These are phyloP conservation scores for Cephus pulcher DNA, from an alignment of 2,888 invertebrate species.

Conservation along the genomic window DNA sequence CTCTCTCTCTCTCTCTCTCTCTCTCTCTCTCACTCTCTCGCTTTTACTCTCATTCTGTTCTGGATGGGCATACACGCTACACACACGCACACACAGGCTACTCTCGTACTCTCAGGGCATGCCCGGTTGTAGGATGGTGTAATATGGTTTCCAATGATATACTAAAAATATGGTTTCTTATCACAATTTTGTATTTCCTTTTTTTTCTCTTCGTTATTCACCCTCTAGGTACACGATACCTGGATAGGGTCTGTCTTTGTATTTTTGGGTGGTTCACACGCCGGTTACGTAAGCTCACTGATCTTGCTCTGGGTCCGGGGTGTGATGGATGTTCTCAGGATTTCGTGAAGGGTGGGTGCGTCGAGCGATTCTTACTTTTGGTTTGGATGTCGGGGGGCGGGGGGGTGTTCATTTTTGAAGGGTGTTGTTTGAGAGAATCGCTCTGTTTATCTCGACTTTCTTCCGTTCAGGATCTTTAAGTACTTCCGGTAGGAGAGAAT, in stretches of 20 bases:
- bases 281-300: background rate
- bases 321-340: background rate
- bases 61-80: constrained; percentile 17
- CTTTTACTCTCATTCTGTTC: constrained; percentile 24
- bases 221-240: constrained; percentile 4
- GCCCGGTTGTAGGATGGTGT: constrained; percentile 66
- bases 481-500: background rate
- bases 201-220: constrained; percentile 6
- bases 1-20: constrained; percentile 26
- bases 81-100: constrained; percentile 47
- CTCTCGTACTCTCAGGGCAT: constrained; percentile 67
- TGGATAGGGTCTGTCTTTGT: background rate
- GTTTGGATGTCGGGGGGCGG: background rate
- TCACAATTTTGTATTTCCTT: background rate
- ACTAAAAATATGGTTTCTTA: background rate
- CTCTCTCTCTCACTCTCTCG: constrained; percentile 25
- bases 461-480: background rate
- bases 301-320: background rate
- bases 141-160: constrained; percentile 36
- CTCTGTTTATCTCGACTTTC: background rate
- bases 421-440: background rate
- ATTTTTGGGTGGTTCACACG: background rate
- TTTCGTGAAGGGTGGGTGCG: background rate
- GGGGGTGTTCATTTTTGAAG: background rate
- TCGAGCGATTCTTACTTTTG: background rate